Conservation (phyloP, 2,888 invertebrate species). For the Macaria notata region DNA sequence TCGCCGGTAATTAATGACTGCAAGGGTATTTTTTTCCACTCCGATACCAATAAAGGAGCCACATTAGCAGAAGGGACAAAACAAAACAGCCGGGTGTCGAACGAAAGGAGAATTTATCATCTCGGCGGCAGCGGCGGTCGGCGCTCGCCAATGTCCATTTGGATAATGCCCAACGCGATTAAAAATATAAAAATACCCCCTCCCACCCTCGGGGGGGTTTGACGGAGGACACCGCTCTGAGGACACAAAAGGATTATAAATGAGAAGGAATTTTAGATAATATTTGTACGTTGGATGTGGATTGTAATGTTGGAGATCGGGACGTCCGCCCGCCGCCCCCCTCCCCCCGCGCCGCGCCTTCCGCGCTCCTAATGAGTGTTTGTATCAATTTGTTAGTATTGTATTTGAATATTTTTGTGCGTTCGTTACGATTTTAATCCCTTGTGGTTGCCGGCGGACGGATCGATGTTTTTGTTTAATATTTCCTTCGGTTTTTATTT, state of each 20-base stretch:
- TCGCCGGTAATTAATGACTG: slow-evolving; percentile 78
- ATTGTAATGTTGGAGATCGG: slow-evolving; percentile 78
- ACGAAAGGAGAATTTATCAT: slow-evolving; percentile 82
- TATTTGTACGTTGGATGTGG: slow-evolving; percentile 82
- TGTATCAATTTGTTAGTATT: slow-evolving; percentile 83
- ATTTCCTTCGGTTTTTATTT: slow-evolving; percentile 55
- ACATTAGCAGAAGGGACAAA: slow-evolving; percentile 71
- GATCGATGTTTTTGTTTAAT: slow-evolving; percentile 74
- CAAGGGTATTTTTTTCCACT: slow-evolving; percentile 64
- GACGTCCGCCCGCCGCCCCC: slow-evolving; percentile 40
- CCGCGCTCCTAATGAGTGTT: slow-evolving; percentile 80
- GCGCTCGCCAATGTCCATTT: slow-evolving; percentile 80
- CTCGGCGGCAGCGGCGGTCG: slow-evolving; percentile 77
- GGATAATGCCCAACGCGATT: slow-evolving; percentile 83
- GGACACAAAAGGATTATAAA: slow-evolving; percentile 83
- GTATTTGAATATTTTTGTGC: slow-evolving; percentile 81
- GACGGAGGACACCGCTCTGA: slow-evolving; percentile 81
- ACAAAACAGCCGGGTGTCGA: slow-evolving; percentile 76
- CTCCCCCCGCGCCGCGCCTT: slow-evolving; percentile 48
- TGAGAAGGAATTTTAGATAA: slow-evolving; percentile 83
- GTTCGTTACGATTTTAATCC: slow-evolving; percentile 81
- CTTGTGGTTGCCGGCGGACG: slow-evolving; percentile 64
- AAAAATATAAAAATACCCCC: slow-evolving; percentile 82
- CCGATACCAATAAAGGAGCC: slow-evolving; percentile 70
- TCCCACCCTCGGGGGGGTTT: slow-evolving; percentile 56